Conservation (phyloP, 2,888 invertebrate species). For the Siphonodentalium dalli region DNA sequence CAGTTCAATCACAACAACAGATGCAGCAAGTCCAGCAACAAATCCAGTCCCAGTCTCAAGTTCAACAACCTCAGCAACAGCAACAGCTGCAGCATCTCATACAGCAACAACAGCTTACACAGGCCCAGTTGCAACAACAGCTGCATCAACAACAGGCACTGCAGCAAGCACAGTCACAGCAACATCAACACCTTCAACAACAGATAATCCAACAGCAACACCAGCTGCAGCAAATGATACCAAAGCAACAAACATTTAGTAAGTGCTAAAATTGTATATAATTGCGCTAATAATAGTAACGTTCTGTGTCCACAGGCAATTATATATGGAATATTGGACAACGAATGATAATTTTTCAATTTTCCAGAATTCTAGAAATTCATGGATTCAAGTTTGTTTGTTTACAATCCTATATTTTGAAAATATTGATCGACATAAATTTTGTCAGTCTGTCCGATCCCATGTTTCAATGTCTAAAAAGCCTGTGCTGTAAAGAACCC, state of each 20-base stretch:
- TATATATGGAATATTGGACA: too few relatives aligned
- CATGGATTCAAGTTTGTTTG: too few relatives aligned
- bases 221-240: conserved; percentile 48
- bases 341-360: too few relatives aligned
- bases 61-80: conserved; percentile 21
- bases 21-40: conserved; percentile 50
- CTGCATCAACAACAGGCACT: conserved; percentile 34
- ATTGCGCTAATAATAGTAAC: too few relatives aligned
- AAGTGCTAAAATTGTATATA: too few relatives aligned
- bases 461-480: too few relatives aligned
- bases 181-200: conserved; percentile 44
- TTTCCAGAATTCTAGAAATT: too few relatives aligned
- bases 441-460: too few relatives aligned
- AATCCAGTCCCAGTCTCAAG: conserved; percentile 12
- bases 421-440: too few relatives aligned
- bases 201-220: conserved; percentile 50
- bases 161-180: conserved; percentile 27
- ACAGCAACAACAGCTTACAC: conserved; percentile 36
- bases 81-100: conserved; percentile 39
- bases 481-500: too few relatives aligned
- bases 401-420: too few relatives aligned
- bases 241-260: conserved; percentile 29
- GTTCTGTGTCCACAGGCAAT: too few relatives aligned
- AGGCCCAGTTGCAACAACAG: conserved; percentile 35
- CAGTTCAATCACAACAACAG: conserved; percentile 64